Conservation (phyloP, 2,888 invertebrate genomes). For the Portevinia maculata region DNA sequence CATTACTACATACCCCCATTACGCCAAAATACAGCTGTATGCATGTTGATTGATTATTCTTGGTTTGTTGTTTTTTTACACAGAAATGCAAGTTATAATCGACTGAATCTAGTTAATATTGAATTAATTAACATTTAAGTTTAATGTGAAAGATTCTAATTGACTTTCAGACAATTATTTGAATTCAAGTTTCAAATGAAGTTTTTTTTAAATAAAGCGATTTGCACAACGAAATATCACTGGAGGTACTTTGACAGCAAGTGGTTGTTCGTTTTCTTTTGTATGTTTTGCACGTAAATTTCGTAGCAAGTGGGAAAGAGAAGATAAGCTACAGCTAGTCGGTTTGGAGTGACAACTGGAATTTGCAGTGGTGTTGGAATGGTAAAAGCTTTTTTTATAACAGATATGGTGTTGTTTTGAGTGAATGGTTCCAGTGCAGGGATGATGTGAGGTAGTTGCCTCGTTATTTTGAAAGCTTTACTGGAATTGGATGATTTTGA, state of each 20-base stretch:
- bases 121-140: conserved; percentile 26
- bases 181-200: conserved; percentile 12
- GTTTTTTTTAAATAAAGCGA: not conserved
- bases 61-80: not conserved
- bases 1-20: conserved; percentile 79
- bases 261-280: conserved; percentile 36
- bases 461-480: too few species aligned
- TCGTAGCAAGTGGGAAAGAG: conserved; percentile 33
- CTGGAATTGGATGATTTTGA: too few species aligned
- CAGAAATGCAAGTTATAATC: conserved; percentile 7
- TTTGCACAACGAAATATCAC: conserved; percentile 27
- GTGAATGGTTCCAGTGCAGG: not conserved
- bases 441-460: conserved; percentile 1
- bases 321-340: not conserved
- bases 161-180: not conserved
- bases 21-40: conserved; percentile 82
- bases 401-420: not conserved
- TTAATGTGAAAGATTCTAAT: conserved; percentile 2
- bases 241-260: conserved; percentile 58
- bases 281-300: conserved; percentile 5
- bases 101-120: not conserved
- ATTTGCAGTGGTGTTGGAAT: conserved; percentile 38
- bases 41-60: conserved; percentile 76
- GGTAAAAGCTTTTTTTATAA: conserved; percentile 18
- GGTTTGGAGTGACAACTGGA: conserved; percentile 42